These are phyloP conservation scores for Grus americana DNA, from an alignment of 2,113 vertebrate genomes.

Conservation along the genomic window DNA sequence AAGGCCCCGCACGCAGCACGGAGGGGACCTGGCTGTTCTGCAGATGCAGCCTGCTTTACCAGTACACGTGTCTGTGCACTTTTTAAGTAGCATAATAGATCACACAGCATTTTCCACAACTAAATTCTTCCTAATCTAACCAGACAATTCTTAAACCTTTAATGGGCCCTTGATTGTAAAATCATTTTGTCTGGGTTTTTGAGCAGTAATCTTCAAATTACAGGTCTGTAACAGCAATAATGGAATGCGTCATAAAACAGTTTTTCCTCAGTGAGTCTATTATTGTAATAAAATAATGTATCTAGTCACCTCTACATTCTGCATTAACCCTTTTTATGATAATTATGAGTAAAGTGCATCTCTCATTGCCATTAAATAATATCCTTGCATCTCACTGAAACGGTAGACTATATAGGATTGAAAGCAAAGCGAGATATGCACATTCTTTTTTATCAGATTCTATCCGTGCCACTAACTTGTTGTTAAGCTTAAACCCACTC, in stretches of 20 bases:
- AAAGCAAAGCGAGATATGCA: not conserved
- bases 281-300: constrained; percentile 33
- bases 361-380: not conserved
- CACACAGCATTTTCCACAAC: not conserved
- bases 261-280: constrained; percentile 4
- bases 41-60: not conserved
- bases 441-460: constrained; percentile 9
- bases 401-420: not conserved
- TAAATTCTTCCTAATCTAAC: constrained; percentile 14
- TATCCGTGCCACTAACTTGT: constrained; percentile 14
- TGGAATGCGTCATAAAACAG: constrained; percentile 38
- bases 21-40: not conserved
- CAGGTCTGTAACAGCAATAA: constrained; percentile 7
- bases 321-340: constrained; percentile 43
- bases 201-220: constrained; percentile 62
- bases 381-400: not conserved
- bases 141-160: constrained; percentile 29
- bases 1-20: not conserved
- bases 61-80: not conserved
- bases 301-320: not conserved
- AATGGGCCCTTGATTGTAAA: constrained; percentile 44
- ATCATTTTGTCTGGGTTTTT: constrained; percentile 41
- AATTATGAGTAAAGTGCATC: constrained; percentile 6
- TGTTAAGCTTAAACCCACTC: constrained; percentile 15
- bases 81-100: not conserved